Base-by-base conservation (phyloP, 2,888 invertebrate genomes). In the Mylabris sibirica region DNA sequence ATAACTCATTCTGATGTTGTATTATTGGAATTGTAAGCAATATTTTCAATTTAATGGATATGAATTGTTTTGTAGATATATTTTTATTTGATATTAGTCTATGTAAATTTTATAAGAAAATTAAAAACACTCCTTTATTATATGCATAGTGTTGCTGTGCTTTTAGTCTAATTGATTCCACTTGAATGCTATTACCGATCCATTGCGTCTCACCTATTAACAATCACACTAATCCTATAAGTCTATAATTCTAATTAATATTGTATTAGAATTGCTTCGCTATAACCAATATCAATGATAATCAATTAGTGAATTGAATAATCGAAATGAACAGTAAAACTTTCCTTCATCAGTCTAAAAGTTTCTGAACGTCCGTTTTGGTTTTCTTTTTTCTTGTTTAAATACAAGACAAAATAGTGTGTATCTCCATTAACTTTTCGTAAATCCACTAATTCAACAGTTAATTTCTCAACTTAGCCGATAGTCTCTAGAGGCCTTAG, bases 401-500 rank as follows among this genome's bases (percentile, higher is more conserved):
- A 44, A 44, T 14, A 44, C 14, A 44, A 44, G 0, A 3, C 3
- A n/a, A 44, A 2, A 9, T n/a, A 20, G 9, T 49, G 5, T 20
- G 8, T 17, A 17, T 12, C 11, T 53, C 53, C 53, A 24, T 53
- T 49, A 49, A 49, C 20, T 49, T 49, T 24, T 22, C 24, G 53
- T 24, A 53, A 53, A 53, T 53, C 53, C 53, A 11, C 3, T 53
- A 53, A 53, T 53, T 22, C 53, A 53, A 12, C 11, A 20, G 49
- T 49, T 49, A 49, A 49, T 49, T 49, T 49, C 49, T 49, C 12
- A 53, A 53, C 53, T 53, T 53, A 53, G 3, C 53, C 53, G 53
- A 53, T 53, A 22, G 22, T 53, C 22, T 24, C 53, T 12, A 24
- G 22, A 12, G 53, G 11, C 12, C 22, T 53, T 6, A 20, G 5